Evolutionary conservation across 2,113 vertebrate genomes (phyloP).

Genomic region (Chaetops frenatus): DNA sequence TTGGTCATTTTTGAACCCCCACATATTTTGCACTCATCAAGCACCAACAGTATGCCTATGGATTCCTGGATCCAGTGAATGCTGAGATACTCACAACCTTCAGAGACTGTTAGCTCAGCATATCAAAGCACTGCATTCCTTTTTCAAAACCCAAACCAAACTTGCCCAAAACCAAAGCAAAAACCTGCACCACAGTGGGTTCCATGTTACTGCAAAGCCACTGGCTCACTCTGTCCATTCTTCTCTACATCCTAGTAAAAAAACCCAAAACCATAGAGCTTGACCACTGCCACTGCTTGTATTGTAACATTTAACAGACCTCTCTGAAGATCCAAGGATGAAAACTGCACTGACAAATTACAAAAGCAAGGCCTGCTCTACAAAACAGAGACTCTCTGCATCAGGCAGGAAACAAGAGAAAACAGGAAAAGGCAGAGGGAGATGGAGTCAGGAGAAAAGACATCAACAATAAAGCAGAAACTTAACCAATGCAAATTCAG

Average conservation of each 20-base stretch:
- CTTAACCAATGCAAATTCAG: neutral
- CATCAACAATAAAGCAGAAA: neutral
- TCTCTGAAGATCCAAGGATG: neutral
- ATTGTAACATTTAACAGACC: neutral
- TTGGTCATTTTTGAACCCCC: neutral
- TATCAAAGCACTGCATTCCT: neutral
- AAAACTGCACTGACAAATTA: neutral
- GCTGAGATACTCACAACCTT: neutral
- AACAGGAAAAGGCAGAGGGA: neutral
- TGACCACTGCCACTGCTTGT: neutral
- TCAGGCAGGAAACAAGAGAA: neutral
- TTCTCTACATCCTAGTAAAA: neutral
- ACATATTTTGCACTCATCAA: neutral
- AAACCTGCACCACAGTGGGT: neutral
- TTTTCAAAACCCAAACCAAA: neutral
- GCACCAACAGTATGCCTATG: accelerated
- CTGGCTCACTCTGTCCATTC: neutral
- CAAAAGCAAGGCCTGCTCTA: neutral
- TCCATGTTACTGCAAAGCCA: neutral
- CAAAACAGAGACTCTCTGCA: neutral
- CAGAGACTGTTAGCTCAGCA: neutral
- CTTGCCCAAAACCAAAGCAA: neutral
- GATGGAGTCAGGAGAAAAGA: neutral
- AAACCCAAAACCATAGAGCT: neutral
- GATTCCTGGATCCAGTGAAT: neutral